Conservation (phyloP, 1,140 invertebrate species). For the Anagrus nilaparvatae region DNA sequence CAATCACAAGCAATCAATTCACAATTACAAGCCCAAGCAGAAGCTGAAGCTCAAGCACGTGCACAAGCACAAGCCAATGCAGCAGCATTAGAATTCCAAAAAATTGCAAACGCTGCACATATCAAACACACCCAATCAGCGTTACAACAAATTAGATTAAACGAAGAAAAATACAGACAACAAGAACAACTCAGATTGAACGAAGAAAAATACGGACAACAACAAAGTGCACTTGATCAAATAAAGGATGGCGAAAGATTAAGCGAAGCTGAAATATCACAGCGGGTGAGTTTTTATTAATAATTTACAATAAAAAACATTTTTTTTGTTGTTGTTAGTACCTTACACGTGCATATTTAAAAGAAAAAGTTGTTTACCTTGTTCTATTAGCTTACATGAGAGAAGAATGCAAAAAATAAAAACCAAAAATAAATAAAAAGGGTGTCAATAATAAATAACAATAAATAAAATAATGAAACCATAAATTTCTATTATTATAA, state of each 20-base stretch:
- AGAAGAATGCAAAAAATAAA: too few species aligned
- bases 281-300: constrained; percentile 6
- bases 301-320: too few species aligned
- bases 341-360: too few species aligned
- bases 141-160: constrained; percentile 33
- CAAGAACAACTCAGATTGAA: constrained; percentile 34
- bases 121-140: constrained; percentile 33
- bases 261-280: constrained; percentile 32
- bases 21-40: constrained; percentile 30
- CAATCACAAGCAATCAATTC: constrained; percentile 23
- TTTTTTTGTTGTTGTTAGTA: too few species aligned
- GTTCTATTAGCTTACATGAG: too few species aligned
- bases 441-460: too few species aligned
- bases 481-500: too few species aligned
- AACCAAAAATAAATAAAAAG: too few species aligned
- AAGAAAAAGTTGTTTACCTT: too few species aligned
- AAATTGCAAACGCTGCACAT: constrained; percentile 33
- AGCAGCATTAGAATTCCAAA: constrained; percentile 35
- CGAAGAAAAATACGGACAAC: constrained; percentile 30
- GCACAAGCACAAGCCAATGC: constrained; percentile 34
- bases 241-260: constrained; percentile 34
- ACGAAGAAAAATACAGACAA: constrained; percentile 30
- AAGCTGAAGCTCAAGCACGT: constrained; percentile 26
- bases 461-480: too few species aligned
- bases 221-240: constrained; percentile 36